Conservation (phyloP, 2,888 invertebrate genomes). For the Druceiella hillmani region DNA sequence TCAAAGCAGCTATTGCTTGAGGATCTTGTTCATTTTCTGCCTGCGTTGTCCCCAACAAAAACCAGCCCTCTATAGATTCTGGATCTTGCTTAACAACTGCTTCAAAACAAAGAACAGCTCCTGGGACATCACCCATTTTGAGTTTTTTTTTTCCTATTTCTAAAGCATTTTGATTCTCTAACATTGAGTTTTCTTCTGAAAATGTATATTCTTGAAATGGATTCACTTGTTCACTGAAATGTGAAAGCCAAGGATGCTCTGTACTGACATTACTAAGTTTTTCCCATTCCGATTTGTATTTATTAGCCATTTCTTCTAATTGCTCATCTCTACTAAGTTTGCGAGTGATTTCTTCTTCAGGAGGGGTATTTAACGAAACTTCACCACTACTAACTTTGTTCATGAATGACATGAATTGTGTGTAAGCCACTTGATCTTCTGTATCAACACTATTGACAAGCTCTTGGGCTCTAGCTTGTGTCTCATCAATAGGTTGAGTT, state of each 20-base stretch:
- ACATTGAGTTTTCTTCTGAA: slow-evolving; percentile 81
- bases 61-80: slow-evolving; percentile 79
- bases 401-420: slow-evolving; percentile 83
- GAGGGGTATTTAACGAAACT: slow-evolving; percentile 47
- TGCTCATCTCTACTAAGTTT: slow-evolving; percentile 38
- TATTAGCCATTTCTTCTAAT: slow-evolving; percentile 50
- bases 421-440: slow-evolving; percentile 67
- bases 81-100: slow-evolving; percentile 84
- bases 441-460: slow-evolving; percentile 53
- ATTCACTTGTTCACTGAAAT: slow-evolving; percentile 45
- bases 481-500: slow-evolving; percentile 33
- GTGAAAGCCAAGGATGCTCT: slow-evolving; percentile 68
- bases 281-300: slow-evolving; percentile 73
- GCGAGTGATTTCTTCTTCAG: slow-evolving; percentile 34
- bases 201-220: slow-evolving; percentile 65
- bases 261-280: slow-evolving; percentile 60
- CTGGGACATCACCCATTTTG: slow-evolving; percentile 84
- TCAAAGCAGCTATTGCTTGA: slow-evolving; percentile 85
- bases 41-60: slow-evolving; percentile 83
- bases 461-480: slow-evolving; percentile 53
- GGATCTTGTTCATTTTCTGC: slow-evolving; percentile 98
- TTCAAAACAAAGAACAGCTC: slow-evolving; percentile 95
- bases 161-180: slow-evolving; percentile 69
- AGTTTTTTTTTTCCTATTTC: slow-evolving; percentile 81
- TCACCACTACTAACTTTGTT: slow-evolving; percentile 68